Evolutionary conservation across 2,888 invertebrate species (phyloP).

Genomic region (Copidosoma aretas): DNA sequence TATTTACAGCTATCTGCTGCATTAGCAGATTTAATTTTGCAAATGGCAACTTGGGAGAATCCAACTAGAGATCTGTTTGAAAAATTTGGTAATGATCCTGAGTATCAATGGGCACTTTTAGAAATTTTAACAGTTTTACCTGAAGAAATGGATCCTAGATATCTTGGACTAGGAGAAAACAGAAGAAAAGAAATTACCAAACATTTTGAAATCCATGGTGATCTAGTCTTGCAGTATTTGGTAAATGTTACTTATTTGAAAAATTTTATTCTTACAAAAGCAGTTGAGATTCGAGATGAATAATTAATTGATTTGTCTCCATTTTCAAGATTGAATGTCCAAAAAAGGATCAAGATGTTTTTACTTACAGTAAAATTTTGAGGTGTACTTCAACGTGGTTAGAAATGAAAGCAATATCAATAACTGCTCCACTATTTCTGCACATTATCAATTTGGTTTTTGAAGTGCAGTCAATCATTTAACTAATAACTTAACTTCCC

Average conservation of each 20-base stretch:
- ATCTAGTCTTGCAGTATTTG: slow-evolving; percentile 80
- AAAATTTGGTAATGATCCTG: slow-evolving; percentile 70
- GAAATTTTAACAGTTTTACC: slow-evolving; percentile 94
- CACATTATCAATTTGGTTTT: slow-evolving; percentile 77
- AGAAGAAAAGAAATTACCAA: slow-evolving; percentile 83
- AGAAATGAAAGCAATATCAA: slow-evolving; percentile 79
- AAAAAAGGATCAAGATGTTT: slow-evolving; percentile 69
- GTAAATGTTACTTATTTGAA: too few relatives aligned
- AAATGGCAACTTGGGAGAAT: slow-evolving; percentile 92
- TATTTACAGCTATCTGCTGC: slow-evolving; percentile 79
- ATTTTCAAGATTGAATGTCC: slow-evolving; percentile 70
- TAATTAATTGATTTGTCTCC: too few relatives aligned
- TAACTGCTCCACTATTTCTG: slow-evolving; percentile 66
- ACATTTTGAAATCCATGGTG: slow-evolving; percentile 79
- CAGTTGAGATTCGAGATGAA: too few relatives aligned
- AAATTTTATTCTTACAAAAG: too few relatives aligned
- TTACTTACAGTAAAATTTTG: slow-evolving; percentile 76
- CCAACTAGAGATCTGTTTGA: slow-evolving; percentile 85
- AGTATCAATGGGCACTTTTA: slow-evolving; percentile 81
- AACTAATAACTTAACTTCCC: background rate
- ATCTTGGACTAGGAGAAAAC: slow-evolving; percentile 86
- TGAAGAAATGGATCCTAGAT: slow-evolving; percentile 89
- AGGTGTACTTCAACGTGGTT: slow-evolving; percentile 94
- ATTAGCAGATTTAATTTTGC: slow-evolving; percentile 89
- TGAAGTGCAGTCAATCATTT: slow-evolving; percentile 59